phyloP scores from a whole-genome alignment of 2,797 vertebrate species.

The Gobio occitaniae region DNA sequence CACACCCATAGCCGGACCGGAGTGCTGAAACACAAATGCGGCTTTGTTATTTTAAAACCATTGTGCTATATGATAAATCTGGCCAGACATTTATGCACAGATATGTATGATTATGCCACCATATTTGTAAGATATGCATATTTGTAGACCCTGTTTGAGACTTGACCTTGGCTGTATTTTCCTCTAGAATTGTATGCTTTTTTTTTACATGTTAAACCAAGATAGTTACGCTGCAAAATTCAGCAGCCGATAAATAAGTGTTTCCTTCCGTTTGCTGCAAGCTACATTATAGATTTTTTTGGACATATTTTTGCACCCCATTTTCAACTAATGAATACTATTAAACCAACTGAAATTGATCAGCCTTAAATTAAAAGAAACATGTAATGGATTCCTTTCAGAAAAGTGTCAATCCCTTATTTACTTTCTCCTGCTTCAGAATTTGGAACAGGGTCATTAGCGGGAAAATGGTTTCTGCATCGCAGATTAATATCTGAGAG shows the following conservation, averaged over 20 bases:
- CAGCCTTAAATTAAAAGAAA: neutral
- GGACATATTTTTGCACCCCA: neutral
- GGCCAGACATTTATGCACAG: neutral
- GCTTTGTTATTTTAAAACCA: conserved; percentile 6
- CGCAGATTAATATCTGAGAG: neutral
- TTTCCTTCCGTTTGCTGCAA: neutral
- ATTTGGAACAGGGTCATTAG: neutral
- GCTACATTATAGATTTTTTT: neutral
- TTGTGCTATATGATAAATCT: neutral
- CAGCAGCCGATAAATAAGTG: neutral
- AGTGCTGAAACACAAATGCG: neutral
- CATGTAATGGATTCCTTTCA: conserved; percentile 5
- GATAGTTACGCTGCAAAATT: conserved; percentile 11
- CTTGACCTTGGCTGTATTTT: conserved; percentile 31
- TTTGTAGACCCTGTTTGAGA: conserved; percentile 17
- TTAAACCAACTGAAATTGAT: neutral
- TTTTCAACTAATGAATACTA: neutral
- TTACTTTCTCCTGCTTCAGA: neutral
- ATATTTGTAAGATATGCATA: conserved; percentile 7
- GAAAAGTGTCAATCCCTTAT: conserved; percentile 5
- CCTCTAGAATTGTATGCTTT: conserved; percentile 15
- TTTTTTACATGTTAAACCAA: neutral
- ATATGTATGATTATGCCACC: neutral
- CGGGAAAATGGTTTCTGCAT: neutral
- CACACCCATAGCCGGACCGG: neutral